These are phyloP conservation scores for Trissolcus basalis DNA, from an alignment of 1,140 invertebrate species.

Conservation along the genomic window DNA sequence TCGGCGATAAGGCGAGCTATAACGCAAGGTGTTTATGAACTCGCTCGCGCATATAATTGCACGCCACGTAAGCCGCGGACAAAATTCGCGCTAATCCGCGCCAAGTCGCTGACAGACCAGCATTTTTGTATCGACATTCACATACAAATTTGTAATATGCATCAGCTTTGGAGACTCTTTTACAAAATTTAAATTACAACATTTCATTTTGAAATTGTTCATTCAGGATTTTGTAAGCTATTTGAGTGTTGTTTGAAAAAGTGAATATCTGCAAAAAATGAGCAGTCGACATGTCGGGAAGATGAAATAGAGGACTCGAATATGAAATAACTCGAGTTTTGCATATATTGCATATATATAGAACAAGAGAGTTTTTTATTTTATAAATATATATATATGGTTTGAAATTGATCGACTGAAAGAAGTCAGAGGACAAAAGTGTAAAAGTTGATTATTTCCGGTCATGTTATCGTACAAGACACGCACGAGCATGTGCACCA, in stretches of 20 bases:
- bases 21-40: constrained; percentile 30
- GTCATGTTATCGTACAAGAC: constrained; percentile 24
- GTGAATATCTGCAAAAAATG: no score
- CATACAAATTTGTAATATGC: neutral
- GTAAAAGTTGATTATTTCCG: constrained; percentile 18
- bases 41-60: constrained; percentile 37
- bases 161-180: no score
- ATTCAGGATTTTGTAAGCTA: no score
- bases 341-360: no score
- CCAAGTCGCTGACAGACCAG: constrained; percentile 5
- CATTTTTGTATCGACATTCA: neutral
- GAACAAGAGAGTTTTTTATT: no score
- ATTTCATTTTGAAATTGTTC: no score
- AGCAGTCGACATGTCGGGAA: no score
- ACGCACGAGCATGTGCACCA: constrained; percentile 12
- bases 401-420: neutral
- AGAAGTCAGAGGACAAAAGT: neutral
- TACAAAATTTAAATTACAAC: no score
- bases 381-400: neutral
- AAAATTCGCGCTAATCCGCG: constrained; percentile 29
- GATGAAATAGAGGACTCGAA: no score
- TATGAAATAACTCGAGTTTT: no score
- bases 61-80: constrained; percentile 7
- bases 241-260: no score
- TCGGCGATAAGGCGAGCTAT: constrained; percentile 18